Conservation (phyloP, 2,888 invertebrate species). For the Eilema sororculum region DNA sequence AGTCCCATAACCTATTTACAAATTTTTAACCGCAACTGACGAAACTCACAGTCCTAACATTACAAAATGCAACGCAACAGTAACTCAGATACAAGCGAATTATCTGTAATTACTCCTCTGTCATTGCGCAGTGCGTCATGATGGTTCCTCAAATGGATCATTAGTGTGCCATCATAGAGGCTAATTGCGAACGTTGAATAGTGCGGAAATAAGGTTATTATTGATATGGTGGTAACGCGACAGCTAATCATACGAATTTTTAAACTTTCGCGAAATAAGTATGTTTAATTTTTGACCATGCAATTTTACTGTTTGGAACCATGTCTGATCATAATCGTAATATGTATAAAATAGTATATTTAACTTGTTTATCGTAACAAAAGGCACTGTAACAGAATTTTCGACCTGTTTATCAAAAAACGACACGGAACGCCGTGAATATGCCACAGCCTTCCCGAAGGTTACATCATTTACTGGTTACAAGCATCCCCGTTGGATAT, state of each 20-base stretch:
- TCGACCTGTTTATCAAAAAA: too few relatives aligned
- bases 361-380: too few relatives aligned
- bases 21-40: neutral
- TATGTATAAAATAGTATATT: too few relatives aligned
- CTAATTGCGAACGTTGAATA: conserved; percentile 9
- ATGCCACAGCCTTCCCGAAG: neutral
- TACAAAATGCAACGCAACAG: conserved; percentile 14
- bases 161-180: conserved; percentile 13
- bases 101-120: conserved; percentile 33
- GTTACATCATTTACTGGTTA: too few relatives aligned
- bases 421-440: too few relatives aligned
- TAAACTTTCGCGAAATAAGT: neutral
- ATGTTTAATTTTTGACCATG: neutral
- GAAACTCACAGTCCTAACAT: conserved; percentile 5
- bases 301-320: neutral
- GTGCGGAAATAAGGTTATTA: conserved; percentile 3
- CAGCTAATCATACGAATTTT: neutral
- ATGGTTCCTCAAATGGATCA: conserved; percentile 9
- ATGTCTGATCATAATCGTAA: too few relatives aligned
- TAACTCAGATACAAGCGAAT: conserved; percentile 32
- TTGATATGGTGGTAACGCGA: neutral
- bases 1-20: neutral
- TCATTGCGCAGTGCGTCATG: conserved; percentile 22
- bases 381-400: too few relatives aligned
- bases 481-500: too few relatives aligned